Base-by-base conservation (phyloP, 2,888 invertebrate species). In the Diarsia rubi region DNA sequence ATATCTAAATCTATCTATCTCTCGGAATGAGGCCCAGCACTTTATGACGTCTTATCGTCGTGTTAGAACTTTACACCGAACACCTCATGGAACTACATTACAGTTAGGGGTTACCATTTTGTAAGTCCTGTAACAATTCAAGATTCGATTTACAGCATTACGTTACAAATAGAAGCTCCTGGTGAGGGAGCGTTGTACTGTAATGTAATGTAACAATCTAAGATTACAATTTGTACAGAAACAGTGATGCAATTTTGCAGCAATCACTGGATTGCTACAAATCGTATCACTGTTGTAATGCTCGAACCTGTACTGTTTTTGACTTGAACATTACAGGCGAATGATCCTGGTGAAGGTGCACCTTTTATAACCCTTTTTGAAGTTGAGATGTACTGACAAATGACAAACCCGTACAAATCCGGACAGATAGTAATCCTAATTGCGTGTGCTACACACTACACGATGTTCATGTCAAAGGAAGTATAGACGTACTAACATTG, bases 401-500 rank as follows among this genome's bases (percentile, higher is more conserved):
- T 14, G 16, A 45, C 2, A 45, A 45, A 16, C 45, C n/a, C 11
- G 11, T n/a, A 57, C 16, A 19, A 57, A 27, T 27, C 16, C 27
- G 16, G 19, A 27, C 19, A 19, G 27, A 59, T 62, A 42, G n/a
- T 14, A 37, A 37, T 37, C n/a, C 11, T 37, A n/a, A 67, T 57
- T 64, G 27, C 24, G 19, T 69, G 59, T 14, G 16, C 11, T 69
- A 14, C 31, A 49, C 16, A 62, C 31, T 45, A 60, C 14, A 60
- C 24, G 45, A 70, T 65, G 65, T 60, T 21, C 27, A 49, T 47
- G 54, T 77, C 62, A 14, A 52, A 49, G 31, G 62, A 78, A 63
- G 21, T 2, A 73, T 42, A 42, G 1, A 68, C 37, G 57, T 75
- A 52, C 52, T 57, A n/a, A 67, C 14, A 59, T 59, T 45, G 57